Evolutionary conservation across 2,797 vertebrate species (phyloP), one percentile per base, ranked within the genome.

Genomic region (Cottoperca gobio): DNA sequence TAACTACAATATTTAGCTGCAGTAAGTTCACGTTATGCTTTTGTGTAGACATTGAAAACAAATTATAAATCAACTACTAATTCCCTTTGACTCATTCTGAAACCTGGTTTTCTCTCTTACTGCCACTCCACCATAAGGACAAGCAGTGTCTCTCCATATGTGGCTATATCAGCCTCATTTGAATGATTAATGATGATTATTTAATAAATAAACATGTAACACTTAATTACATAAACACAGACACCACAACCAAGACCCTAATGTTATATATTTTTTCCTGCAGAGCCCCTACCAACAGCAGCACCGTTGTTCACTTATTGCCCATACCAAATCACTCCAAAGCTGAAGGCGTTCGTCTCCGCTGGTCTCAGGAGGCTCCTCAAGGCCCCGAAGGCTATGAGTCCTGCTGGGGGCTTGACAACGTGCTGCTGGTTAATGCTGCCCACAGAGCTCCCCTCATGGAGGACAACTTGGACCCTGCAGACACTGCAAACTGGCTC

Each of bases 331-430:
- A 94, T 78, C 92, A 92, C 2, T 96, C 96, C 82, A 95, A 94
- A 92, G 96, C 92, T 0, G 95, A 97, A 26, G 95, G 91, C 0
- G 62, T 97, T 57, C 95, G 95, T 60, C 94, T 99, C 76, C 97
- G 96, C 73, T 99, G 98, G 98, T 95, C 95, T 81, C 98, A 99
- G 87, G 97, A 97, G 73, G 91, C 92, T 17, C 92, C 97, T 16
- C 89, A 35, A 0, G 94, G 89, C 49, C 96, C 95, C 0, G 97
- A 98, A 75, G 96, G 97, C 10, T 99, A 98, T 48, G 97, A 99
- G 91, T 98, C 98, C 70, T 99, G 98, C 87, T 99, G 98, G 98
- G 97, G 97, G 2, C 81, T 99, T 70, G 98, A 99, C 88, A 99
- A 99, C 5, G 86, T 99, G 50, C 91, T 99, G 73, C 90, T 99